A percentile compares a stretch with the other conserved stretches of the same genome.
phyloP scores from a whole-genome alignment of 2,113 vertebrate species.

The Petrocephalus zakoni region DNA sequence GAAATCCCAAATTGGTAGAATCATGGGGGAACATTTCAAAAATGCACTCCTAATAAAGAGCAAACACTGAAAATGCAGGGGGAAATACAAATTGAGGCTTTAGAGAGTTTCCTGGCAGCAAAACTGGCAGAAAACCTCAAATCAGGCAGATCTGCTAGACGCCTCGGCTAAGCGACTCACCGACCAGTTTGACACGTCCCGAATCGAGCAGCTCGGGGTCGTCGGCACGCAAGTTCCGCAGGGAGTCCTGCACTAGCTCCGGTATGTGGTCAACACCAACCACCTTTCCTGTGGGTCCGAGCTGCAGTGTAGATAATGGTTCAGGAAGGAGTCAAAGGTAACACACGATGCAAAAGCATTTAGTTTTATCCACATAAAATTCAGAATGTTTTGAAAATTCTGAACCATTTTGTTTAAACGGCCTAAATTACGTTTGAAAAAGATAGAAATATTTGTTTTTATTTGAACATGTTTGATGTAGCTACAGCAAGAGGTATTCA shows the following conservation, averaged over 20 bases:
- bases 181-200: slow-evolving; percentile 67
- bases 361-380: background rate
- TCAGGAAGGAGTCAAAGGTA: background rate
- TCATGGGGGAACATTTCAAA: background rate
- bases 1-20: background rate
- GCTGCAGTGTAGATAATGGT: slow-evolving; percentile 47
- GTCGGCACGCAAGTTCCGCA: slow-evolving; percentile 70
- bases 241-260: slow-evolving; percentile 69
- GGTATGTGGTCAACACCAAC: slow-evolving; percentile 82
- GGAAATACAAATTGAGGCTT: background rate
- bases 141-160: background rate
- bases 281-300: slow-evolving; percentile 70
- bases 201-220: slow-evolving; percentile 70
- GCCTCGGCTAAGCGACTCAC: slow-evolving; percentile 53
- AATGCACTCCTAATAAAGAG: background rate
- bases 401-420: background rate
- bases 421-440: background rate
- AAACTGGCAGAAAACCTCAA: background rate
- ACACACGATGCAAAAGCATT: background rate
- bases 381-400: background rate
- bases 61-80: background rate
- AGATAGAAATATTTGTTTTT: background rate
- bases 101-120: background rate
- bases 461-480: background rate
- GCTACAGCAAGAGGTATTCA: background rate